phyloP scores from a whole-genome alignment of 2,113 vertebrate genomes.

The Atrichornis clamosus region DNA sequence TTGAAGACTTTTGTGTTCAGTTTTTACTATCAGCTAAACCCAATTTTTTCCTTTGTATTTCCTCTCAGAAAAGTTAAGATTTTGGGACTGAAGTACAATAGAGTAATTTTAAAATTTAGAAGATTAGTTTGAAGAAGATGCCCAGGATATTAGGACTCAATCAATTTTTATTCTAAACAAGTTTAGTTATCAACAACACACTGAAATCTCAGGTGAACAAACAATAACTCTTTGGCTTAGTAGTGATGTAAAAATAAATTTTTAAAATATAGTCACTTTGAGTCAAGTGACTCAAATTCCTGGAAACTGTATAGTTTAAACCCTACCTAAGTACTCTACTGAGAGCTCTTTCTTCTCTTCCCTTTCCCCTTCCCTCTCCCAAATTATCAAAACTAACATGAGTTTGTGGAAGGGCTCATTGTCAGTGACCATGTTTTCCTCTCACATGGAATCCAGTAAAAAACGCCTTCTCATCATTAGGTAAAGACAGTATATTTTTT shows the following conservation, averaged over 20 bases:
- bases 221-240: neutral
- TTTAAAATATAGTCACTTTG: neutral
- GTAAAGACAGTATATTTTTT: neutral
- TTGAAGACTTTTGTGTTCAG: neutral
- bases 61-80: neutral
- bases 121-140: neutral
- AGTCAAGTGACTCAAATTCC: neutral
- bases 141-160: neutral
- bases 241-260: neutral
- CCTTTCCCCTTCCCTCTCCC: neutral
- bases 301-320: neutral
- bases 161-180: neutral
- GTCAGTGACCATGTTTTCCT: neutral
- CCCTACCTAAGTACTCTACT: neutral
- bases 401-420: neutral
- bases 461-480: neutral
- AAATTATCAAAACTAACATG: neutral
- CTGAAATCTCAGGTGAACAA: neutral
- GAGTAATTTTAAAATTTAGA: neutral
- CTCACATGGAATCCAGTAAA: neutral
- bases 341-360: neutral
- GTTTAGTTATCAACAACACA: neutral
- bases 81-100: neutral
- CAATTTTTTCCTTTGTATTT: neutral
- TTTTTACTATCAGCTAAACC: neutral